phyloP scores from a whole-genome alignment of 2,888 invertebrate genomes.

The Ochropacha duplaris region DNA sequence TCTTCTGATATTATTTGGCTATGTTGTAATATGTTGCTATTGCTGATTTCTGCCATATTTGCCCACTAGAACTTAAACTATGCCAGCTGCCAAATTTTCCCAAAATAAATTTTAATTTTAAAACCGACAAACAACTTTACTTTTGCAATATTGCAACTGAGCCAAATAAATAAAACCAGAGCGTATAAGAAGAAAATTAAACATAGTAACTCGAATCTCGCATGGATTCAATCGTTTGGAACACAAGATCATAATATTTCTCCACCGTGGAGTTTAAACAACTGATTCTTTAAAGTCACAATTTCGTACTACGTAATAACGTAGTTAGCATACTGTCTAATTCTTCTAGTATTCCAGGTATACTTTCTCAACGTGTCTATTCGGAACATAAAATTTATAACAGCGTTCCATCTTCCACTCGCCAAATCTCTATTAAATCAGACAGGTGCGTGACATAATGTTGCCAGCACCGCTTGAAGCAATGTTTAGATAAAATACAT shows the following conservation, averaged over 20 bases:
- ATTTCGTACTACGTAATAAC: too few species aligned
- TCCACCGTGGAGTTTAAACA: too few species aligned
- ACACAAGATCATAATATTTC: background rate
- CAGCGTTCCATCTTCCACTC: background rate
- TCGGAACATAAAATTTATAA: background rate
- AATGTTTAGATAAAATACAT: background rate
- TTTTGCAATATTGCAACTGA: background rate
- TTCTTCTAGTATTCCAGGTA: background rate
- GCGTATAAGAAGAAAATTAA: background rate
- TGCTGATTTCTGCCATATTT: background rate
- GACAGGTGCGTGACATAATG: slow-evolving; percentile 9
- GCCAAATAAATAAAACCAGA: background rate
- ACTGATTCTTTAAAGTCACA: too few species aligned
- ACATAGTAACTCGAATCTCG: background rate
- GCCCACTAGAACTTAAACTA: too few species aligned
- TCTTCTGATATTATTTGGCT: background rate
- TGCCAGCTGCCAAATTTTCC: background rate
- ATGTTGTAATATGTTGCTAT: background rate
- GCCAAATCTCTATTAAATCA: background rate
- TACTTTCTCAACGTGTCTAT: background rate
- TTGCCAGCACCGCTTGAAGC: background rate
- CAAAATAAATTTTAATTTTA: background rate
- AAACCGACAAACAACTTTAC: background rate
- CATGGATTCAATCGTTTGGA: background rate
- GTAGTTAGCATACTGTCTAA: too few species aligned